Conservation (phyloP, 2,888 invertebrate genomes). For the Aleiodes alternator region DNA sequence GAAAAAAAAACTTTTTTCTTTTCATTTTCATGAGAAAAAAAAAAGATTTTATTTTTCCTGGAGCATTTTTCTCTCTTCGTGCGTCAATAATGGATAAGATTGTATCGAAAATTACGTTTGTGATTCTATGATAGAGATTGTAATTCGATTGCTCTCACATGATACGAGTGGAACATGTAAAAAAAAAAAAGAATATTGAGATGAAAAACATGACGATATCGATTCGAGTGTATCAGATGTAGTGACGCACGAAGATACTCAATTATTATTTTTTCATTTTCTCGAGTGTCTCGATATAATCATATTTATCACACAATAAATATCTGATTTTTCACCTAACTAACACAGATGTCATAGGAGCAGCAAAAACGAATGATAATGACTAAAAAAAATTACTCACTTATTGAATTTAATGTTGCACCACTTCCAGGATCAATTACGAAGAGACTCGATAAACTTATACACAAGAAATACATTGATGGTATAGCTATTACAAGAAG, state of each 20-base stretch:
- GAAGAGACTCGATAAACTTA: constrained; percentile 59
- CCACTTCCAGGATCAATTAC: constrained; percentile 50
- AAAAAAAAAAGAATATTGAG: not conserved
- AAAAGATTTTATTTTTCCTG: no score
- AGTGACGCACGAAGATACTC: constrained; percentile 14
- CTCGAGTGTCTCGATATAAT: constrained; percentile 12
- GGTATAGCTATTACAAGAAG: constrained; percentile 67
- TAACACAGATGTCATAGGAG: no score
- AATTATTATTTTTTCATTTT: not conserved
- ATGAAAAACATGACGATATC: constrained; percentile 24
- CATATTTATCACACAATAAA: constrained; percentile 10
- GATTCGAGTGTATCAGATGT: constrained; percentile 20
- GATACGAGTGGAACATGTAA: not conserved
- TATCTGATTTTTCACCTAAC: not conserved
- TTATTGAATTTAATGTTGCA: constrained; percentile 49
- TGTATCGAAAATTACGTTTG: constrained; percentile 10
- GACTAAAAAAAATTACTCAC: constrained; percentile 57
- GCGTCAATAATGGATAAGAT: not conserved
- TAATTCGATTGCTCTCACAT: constrained; percentile 27
- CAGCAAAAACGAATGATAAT: no score
- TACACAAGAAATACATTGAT: constrained; percentile 64
- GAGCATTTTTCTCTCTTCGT: no score
- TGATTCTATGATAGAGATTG: not conserved
- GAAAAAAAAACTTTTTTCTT: no score
- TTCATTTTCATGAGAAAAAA: no score